Evolutionary conservation across 2,113 vertebrate species (phyloP), one percentile per base, ranked within the genome.

Genomic region (Apeltes quadracus): DNA sequence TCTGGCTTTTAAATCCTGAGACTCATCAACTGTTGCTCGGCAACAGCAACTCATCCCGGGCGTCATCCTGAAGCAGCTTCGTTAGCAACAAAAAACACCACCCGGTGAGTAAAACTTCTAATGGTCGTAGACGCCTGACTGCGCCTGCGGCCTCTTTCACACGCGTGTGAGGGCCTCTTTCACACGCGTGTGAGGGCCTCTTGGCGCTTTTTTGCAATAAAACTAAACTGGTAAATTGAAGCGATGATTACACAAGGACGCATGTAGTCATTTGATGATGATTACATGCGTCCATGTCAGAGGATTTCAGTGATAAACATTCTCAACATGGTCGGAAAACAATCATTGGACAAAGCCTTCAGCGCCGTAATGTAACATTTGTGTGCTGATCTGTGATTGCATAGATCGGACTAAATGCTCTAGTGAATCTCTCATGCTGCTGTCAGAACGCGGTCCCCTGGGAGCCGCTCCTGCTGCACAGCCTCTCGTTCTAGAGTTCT

Each of bases 91-190:
- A 22, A 79, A 75, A 72, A 12, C 5, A 22, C 20, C 70, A 44
- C 29, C 16, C 5, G 1, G 51, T 72, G 72, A 76, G 81, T 67
- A 68, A 69, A 57, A 59, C 16, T 12, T 38, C 63, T 79, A 81
- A 84, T 48, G n/a, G 48, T 22, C 81, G 23, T 76, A 75, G 78
- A 69, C 55, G 72, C 27, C 20, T 58, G 64, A 78, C 74, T 36
- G 46, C 18, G 27, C 13, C 38, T 57, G 51, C n/a, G 27, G 55
- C 10, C 65, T 81, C 75, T 72, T 83, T 81, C 62, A 62, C 72
- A 79, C 73, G 72, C 67, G 36, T 32, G 29, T 32, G 29, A 32
- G 29, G 29, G 29, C 5, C n/a, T n/a, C n/a, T n/a, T n/a, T n/a
- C n/a, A n/a, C n/a, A n/a, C n/a, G n/a, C n/a, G n/a, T n/a, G n/a